Evolutionary conservation across 2,113 vertebrate species (phyloP), one percentile per base, ranked within the genome.

Genomic region (Lethenteron reissneri): DNA sequence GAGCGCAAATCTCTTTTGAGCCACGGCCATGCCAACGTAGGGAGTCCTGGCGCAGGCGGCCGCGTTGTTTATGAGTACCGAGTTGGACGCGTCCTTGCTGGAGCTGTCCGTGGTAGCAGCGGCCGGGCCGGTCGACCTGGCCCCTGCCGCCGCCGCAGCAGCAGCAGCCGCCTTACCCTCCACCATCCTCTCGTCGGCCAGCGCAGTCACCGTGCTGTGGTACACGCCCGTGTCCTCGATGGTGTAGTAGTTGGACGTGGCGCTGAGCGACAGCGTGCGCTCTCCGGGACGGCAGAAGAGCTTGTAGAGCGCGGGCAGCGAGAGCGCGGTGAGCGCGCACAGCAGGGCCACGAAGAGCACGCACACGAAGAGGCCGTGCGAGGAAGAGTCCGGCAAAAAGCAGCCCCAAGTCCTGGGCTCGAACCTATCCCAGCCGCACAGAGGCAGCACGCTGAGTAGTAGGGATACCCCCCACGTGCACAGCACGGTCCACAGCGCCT

Each of bases 1-100:
- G 77, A 99, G 80, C 0, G 94, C 88, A 78, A 96, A 99, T 56
- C 94, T 86, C 78, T 86, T 92, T 79, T 96, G 94, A 15, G 91
- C 91, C 56, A 88, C 41, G 41, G 41, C 41, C 41, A 41, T 41
- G 41, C 41, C 41, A 41, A 41, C 41, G 41, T 41, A 41, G 41
- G 41, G 41, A 41, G 41, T 41, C 41, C 41, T 41, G 41, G 41
- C 41, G 41, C 41, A 83, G 73, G 80, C 81, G 76, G 83, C 80
- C 0, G 79, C 75, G 19, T 78, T 78, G 78, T 84, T 41, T 6
- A 80, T 74, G 77, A 41, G 41, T 41, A 41, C 41, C 5, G 41
- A 41, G 41, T 41, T 41, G 0, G 17, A 0, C 25, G 41, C 57
- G 74, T 17, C 64, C 56, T 10, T 57, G 1, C 77, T 75, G 4